Evolutionary conservation across 2,797 vertebrate species (phyloP), one percentile per base, ranked within the genome.

Genomic region (Sitta carolinensis): DNA sequence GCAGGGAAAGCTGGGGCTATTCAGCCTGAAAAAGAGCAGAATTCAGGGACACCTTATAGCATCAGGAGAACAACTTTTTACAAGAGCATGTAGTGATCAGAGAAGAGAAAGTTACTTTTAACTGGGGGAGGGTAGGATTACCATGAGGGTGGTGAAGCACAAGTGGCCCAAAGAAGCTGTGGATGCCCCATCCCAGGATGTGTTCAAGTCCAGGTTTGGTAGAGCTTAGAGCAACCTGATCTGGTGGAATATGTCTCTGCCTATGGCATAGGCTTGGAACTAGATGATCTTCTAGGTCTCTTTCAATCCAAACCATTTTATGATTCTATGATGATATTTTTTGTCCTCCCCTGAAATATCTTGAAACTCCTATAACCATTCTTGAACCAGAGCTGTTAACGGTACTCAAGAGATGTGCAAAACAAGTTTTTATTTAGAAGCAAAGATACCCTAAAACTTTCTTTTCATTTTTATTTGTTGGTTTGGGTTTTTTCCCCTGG

Each of bases 371-470:
- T 68, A 9, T 40, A 51, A 21, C 3, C 3, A 4, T 76, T 36
- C 17, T 43, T 92, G 45, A 25, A 72, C 5, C 13, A 45, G 14
- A 78, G 40, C 9, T 55, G 13, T 18, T 48, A 18, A 57, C 1
- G 25, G 9, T 45, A 21, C 4, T 75, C 7, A 47, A 47, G 36
- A 80, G 11, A 40, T 14, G 2, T 19, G 30, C 4, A 63, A 67
- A 91, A 14, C 3, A 34, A 22, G 2, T 8, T 69, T 83, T 70
- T 74, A 55, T 77, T 74, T 45, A 84, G 16, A 79, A 75, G 12
- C 0, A 68, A 70, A 73, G 52, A 38, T 13, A 0, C 0, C 3
- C 13, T 2, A 5, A 34, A 40, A 25, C 3, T 18, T 40, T 21
- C 2, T 13, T 13, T 4, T 19, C 36, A 36, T 26, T 6, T 11